Percentiles rank a stretch among this genome's conserved stretches.
These are phyloP conservation scores for Acanthornis magna DNA, from an alignment of 2,797 vertebrate species.

Conservation along the genomic window DNA sequence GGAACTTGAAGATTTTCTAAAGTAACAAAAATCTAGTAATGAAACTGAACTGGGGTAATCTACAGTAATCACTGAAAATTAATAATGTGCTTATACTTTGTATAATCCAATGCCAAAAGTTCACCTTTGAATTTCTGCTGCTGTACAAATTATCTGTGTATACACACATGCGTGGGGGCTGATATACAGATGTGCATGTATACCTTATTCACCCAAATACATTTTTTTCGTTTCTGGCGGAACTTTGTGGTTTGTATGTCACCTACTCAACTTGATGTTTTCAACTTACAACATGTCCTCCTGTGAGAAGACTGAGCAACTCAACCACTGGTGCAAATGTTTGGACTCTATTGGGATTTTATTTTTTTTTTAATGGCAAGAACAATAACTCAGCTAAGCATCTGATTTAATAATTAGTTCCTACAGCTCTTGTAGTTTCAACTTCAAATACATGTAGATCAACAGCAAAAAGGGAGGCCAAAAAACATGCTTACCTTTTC, in stretches of 20 bases:
- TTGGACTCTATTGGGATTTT: not conserved
- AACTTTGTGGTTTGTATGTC: not conserved
- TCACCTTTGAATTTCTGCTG: not conserved
- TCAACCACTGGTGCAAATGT: not conserved
- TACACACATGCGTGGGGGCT: accelerated
- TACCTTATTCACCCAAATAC: not conserved
- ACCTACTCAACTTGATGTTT: not conserved
- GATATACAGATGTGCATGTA: not conserved
- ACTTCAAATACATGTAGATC: not conserved
- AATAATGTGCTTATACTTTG: not conserved
- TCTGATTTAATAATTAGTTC: not conserved
- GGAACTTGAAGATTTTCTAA: not conserved
- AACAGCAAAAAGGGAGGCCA: not conserved
- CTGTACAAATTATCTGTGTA: not conserved
- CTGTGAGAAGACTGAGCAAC: not conserved
- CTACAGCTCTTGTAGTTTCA: not conserved
- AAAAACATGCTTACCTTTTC: constrained; percentile 69
- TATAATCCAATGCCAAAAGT: not conserved
- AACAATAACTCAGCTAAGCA: not conserved
- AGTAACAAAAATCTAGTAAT: not conserved
- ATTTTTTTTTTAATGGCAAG: not conserved
- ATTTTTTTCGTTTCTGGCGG: not conserved
- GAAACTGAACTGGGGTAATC: not conserved
- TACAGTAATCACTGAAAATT: not conserved
- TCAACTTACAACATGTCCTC: not conserved